Evolutionary conservation across 2,888 invertebrate genomes (phyloP).

Genomic region (Eupithecia insigniata): DNA sequence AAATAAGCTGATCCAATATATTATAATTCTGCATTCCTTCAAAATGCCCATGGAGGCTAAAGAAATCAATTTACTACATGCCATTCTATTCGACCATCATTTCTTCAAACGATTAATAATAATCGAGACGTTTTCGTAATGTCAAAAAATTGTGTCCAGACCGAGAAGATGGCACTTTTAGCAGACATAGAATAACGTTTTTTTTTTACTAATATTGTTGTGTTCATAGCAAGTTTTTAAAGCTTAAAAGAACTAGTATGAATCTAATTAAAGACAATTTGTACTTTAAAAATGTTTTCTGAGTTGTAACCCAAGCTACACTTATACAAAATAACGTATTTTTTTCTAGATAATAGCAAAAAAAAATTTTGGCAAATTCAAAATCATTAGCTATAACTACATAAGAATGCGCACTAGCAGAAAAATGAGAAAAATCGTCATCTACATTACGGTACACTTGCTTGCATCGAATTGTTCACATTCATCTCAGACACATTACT

Average conservation of each 20-base stretch:
- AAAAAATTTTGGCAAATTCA: background rate
- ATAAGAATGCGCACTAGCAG: too few species aligned
- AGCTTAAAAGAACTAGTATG: too few species aligned
- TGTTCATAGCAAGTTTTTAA: too few species aligned
- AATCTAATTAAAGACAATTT: too few species aligned
- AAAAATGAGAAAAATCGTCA: background rate
- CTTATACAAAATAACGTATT: too few species aligned
- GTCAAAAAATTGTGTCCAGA: too few species aligned
- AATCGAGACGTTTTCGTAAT: too few species aligned
- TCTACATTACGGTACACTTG: background rate
- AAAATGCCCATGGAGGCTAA: background rate
- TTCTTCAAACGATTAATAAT: background rate
- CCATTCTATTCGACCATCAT: background rate
- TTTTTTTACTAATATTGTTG: too few species aligned
- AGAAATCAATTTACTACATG: background rate
- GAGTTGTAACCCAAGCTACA: too few species aligned
- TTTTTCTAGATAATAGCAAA: background rate
- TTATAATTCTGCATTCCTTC: background rate
- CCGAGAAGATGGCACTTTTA: too few species aligned
- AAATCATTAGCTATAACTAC: background rate
- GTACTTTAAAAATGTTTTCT: too few species aligned
- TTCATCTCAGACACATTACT: background rate
- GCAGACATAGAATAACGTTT: too few species aligned
- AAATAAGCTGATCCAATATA: conserved; percentile 10
- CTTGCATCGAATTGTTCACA: background rate